Base-by-base conservation (phyloP, 30 jellyfish, hydroid and myxozoan species). In the Aurelia aurita region DNA sequence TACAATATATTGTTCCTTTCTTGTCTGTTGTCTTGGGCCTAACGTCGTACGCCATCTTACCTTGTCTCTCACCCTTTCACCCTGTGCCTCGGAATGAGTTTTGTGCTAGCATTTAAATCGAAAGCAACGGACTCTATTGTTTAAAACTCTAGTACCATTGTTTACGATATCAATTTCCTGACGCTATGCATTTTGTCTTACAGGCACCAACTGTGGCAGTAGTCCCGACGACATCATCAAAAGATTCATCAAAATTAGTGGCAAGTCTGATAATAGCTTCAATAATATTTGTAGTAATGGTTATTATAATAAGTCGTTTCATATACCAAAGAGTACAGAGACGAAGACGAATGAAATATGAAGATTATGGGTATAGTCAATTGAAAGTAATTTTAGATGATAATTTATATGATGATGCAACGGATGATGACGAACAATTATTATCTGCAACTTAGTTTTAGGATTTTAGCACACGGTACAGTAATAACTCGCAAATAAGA, bases 341-440 rank as follows among this genome's bases (percentile, higher is more conserved):
- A 55, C 65, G 49, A 34, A 86, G 55, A 44, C 66, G 84, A 23
- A 79, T 84, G 23, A 65, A 66, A 67, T 86, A 86, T 72, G 95
- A 86, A 35, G 95, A 86, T 63, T 86, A 86, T 57, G 95, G 95
- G n/a, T 86, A 86, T 46, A 86, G 89, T 59, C 95, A 86, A 44
- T 76, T 86, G 54, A 74, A 72, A 55, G 71, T 75, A 6, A 86
- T 86, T 2, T 67, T 67, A 66, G 95, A 74, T 19, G 85, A 72
- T 54, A 26, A 58, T 74, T 69, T 73, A 31, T 64, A 83, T 59
- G 89, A 86, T 31, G 95, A 80, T 31, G 84, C 62, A 6, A 89
- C 75, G 20, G 95, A 86, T 29, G 95, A 85, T 59, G 92, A 84
- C 47, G 95, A 86, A 18, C 89, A 65, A n/a, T 47, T 86, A 32